Percentiles rank a stretch among this genome's conserved stretches.
Evolutionary conservation across 2,888 invertebrate species (phyloP).

Genomic region (Leucoptera coffeella): DNA sequence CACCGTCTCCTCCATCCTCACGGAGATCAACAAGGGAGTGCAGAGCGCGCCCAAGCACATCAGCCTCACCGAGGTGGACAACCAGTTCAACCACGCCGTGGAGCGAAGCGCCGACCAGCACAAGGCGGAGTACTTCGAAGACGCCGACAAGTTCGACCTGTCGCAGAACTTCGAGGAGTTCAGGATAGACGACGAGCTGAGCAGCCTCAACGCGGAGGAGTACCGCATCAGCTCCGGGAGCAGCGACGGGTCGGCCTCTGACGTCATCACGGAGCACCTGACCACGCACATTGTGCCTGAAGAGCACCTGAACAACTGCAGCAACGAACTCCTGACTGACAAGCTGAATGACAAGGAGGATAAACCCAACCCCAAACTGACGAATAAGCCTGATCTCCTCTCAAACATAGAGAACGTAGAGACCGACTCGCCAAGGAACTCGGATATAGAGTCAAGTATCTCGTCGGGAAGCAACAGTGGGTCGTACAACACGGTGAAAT

Average conservation of each 20-base stretch:
- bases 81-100: slow-evolving; percentile 33
- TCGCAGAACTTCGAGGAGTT: slow-evolving; percentile 76
- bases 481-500: slow-evolving; percentile 40
- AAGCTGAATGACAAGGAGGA: neutral
- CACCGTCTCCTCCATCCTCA: slow-evolving; percentile 54
- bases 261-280: slow-evolving; percentile 36
- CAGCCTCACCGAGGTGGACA: slow-evolving; percentile 35
- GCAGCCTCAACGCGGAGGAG: slow-evolving; percentile 42
- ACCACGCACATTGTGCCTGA: slow-evolving; percentile 13
- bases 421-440: slow-evolving; percentile 58
- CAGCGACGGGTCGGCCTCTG: slow-evolving; percentile 39
- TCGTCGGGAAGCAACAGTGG: slow-evolving; percentile 48
- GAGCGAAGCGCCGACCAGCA: slow-evolving; percentile 22
- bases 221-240: slow-evolving; percentile 47
- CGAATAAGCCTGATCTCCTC: slow-evolving; percentile 47
- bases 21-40: slow-evolving; percentile 51
- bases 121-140: slow-evolving; percentile 41
- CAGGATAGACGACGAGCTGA: slow-evolving; percentile 67
- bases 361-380: slow-evolving; percentile 36
- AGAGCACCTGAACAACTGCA: slow-evolving; percentile 12
- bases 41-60: slow-evolving; percentile 37
- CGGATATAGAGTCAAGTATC: slow-evolving; percentile 61
- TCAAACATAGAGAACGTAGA: slow-evolving; percentile 51
- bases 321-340: slow-evolving; percentile 12
- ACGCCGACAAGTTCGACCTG: slow-evolving; percentile 59